Evolutionary conservation across 2,888 invertebrate genomes (phyloP).

Genomic region (Netelia melanura): DNA sequence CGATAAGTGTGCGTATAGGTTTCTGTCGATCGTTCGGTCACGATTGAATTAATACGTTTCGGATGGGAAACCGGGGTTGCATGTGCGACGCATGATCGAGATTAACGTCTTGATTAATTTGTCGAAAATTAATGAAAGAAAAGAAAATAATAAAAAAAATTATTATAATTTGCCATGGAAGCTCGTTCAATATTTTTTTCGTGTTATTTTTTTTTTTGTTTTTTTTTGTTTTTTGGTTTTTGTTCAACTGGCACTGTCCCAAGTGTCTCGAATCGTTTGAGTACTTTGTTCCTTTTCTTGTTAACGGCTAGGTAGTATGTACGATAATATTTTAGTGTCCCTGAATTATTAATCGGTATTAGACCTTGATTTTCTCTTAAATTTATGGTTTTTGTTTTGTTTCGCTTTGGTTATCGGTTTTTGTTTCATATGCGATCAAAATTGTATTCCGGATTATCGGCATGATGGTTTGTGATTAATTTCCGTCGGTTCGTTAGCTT

Average conservation of each 20-base stretch:
- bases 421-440: neutral
- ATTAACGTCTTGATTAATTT: constrained; percentile 1
- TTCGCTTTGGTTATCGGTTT: too few species aligned
- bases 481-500: neutral
- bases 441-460: constrained; percentile 10
- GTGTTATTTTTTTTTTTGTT: neutral
- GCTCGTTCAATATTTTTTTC: neutral
- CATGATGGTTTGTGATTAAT: constrained; percentile 2
- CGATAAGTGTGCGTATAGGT: constrained; percentile 71
- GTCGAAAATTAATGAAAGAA: neutral
- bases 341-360: constrained; percentile 24
- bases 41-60: constrained; percentile 32
- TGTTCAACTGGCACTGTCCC: constrained; percentile 41
- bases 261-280: constrained; percentile 20
- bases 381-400: constrained; percentile 21
- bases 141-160: neutral
- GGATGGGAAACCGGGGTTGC: too few species aligned
- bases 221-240: neutral
- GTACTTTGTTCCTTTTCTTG: constrained; percentile 5
- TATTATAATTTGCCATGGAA: neutral
- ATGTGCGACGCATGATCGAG: neutral
- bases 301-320: constrained; percentile 1
- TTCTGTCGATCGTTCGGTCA: constrained; percentile 55
- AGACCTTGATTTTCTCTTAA: constrained; percentile 10
- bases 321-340: constrained; percentile 26